Percentiles rank a stretch among this genome's conserved stretches.
phyloP scores from a whole-genome alignment of 2,113 vertebrate species.

The Progne subis region DNA sequence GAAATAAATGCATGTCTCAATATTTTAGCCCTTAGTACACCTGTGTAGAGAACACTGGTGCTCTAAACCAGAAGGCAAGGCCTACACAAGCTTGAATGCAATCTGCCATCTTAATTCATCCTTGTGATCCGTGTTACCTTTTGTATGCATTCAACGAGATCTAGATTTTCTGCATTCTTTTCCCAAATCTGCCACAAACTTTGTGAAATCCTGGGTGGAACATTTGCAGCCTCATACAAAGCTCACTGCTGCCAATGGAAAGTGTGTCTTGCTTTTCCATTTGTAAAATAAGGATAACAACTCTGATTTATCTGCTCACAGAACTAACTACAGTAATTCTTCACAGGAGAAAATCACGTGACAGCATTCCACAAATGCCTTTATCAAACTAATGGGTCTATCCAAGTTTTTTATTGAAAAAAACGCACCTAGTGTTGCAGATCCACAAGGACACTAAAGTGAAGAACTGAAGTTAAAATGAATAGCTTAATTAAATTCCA shows the following conservation, averaged over 20 bases:
- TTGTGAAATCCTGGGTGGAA: not conserved
- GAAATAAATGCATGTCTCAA: not conserved
- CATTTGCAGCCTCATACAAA: not conserved
- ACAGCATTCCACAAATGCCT: not conserved
- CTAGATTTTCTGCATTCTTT: not conserved
- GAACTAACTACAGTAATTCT: not conserved
- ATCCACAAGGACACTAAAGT: conserved; percentile 34
- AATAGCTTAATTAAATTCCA: conserved; percentile 55
- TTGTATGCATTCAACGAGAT: not conserved
- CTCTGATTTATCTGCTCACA: not conserved
- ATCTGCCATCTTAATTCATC: not conserved
- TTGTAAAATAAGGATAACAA: not conserved
- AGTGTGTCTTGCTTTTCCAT: not conserved
- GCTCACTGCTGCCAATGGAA: not conserved
- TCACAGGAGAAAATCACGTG: not conserved
- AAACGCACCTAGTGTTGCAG: not conserved
- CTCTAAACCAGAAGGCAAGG: not conserved
- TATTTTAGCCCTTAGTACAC: not conserved
- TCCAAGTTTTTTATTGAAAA: not conserved
- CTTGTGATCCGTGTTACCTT: not conserved
- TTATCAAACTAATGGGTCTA: not conserved
- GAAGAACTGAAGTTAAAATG: conserved; percentile 20
- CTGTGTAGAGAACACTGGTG: too few species aligned
- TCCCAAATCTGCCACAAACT: not conserved
- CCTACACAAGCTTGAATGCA: not conserved